Evolutionary conservation across 2,888 invertebrate genomes (phyloP), one percentile per base, ranked within the genome.

Genomic region (Bembecia ichneumoniformis): DNA sequence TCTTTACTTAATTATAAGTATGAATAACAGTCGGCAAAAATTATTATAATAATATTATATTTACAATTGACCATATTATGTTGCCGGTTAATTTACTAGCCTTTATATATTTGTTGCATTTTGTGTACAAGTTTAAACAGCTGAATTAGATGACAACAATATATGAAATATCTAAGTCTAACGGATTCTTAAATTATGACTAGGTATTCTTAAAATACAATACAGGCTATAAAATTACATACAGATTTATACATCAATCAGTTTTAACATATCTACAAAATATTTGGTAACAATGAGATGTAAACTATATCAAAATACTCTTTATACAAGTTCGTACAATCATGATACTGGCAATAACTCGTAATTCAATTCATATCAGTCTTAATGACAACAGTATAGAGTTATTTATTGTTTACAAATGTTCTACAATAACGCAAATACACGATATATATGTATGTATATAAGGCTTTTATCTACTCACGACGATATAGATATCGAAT

Each of bases 211-310:
- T 28, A 28, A 28, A 28, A 28, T 28, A 28, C 9, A 28, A 80
- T 77, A 79, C 73, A 82, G 68, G 72, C 62, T 66, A 62, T 62
- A 63, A 11, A 15, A 44, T 46, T 28, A 46, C 20, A 28, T 46
- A 46, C 46, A 66, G 53, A 53, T 72, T 69, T 66, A 67, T 66
- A 74, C 68, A 71, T 62, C 66, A 55, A 66, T 46, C 11, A 11
- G 16, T 46, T 64, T 59, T 68, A 58, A 62, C 64, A 72, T 63
- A 77, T 81, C 69, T 82, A 87, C 80, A 82, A 80, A 75, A 82
- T 82, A 86, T 87, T 87, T 87, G 87, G 87, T 87, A 87, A 87
- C 87, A 84, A 73, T 82, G 86, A 82, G 82, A 86, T 77, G 77
- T 78, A 82, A 36, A 40, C 40, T 43, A 47, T 47, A 40, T 13